Evolutionary conservation across 2,113 vertebrate species (phyloP), one percentile per base, ranked within the genome.

Genomic region (Vidua macroura): DNA sequence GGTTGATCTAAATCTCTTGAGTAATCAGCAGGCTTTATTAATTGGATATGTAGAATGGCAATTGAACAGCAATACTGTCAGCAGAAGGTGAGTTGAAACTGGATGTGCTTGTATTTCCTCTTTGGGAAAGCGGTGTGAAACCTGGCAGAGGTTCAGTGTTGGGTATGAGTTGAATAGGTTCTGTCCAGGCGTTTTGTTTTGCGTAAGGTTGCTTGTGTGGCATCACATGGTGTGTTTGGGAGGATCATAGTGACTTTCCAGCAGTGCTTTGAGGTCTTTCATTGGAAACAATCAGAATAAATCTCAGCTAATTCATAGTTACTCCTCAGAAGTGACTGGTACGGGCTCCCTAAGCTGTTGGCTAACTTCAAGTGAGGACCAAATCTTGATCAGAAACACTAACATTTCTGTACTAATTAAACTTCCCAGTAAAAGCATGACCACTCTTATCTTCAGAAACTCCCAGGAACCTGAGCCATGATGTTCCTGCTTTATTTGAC

Each of bases 201-300:
- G 15, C 25, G 15, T 31, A 14, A n/a, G 39, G 27, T 33, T 63
- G 28, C 27, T 77, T 64, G 39, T 3, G 3, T 63, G 59, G 62
- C 37, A 25, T 44, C 49, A 14, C 1, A 3, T 27, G 3, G 1
- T 0, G 0, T 44, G 27, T 74, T 33, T 39, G 44, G 10, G 41
- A 82, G 46, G 30, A 41, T 76, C 30, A 20, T 15, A 22, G 35
- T 74, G 33, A 24, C 39, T 73, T 80, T 37, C 0, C 0, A 44
- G 37, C 68, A 69, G 21, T 56, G 41, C 62, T 62, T 76, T 69
- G 51, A 80, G 41, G 24, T 73, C 37, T 83, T 69, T 33, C 10
- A 4, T 23, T 85, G 28, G 59, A 39, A 86, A 69, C 60, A 64
- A 43, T 55, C 12, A 49, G 18, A 68, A 73, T 72, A 68, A 75